Percentiles rank a stretch among this genome's conserved stretches.
Conservation (phyloP, 53 echinoderm and acorn worm genomes). For the Zoroaster sp. region DNA sequence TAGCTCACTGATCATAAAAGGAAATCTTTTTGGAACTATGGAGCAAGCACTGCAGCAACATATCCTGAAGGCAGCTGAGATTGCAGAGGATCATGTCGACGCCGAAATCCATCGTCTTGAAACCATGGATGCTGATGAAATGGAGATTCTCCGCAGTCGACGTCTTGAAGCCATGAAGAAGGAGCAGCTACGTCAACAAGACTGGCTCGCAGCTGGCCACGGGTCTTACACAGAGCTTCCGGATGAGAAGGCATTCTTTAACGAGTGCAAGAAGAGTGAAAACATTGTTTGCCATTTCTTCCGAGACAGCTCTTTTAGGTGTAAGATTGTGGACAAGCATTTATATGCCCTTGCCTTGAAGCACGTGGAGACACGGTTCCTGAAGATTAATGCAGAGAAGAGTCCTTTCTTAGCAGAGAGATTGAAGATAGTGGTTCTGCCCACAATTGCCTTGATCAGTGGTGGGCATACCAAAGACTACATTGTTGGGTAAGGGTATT, state of each 20-base stretch:
- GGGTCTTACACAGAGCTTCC: slow-evolving; percentile 92
- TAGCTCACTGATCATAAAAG: too few species aligned
- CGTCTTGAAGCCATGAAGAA: slow-evolving; percentile 85
- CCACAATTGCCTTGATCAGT: slow-evolving; percentile 87
- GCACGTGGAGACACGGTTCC: slow-evolving; percentile 92
- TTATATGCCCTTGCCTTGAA: slow-evolving; percentile 71
- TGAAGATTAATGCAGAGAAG: slow-evolving; percentile 97
- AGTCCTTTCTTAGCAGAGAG: slow-evolving; percentile 90
- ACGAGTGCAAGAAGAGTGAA: slow-evolving; percentile 93
- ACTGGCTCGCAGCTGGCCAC: slow-evolving; percentile 80
- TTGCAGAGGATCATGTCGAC: slow-evolving; percentile 89
- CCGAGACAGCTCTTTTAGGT: slow-evolving; percentile 86
- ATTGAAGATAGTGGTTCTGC: slow-evolving; percentile 76
- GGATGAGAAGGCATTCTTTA: slow-evolving; percentile 94
- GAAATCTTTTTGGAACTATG: too few species aligned
- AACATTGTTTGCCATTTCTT: slow-evolving; percentile 93
- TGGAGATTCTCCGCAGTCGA: slow-evolving; percentile 76
- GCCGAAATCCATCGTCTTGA: slow-evolving; percentile 86
- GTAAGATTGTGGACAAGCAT: slow-evolving; percentile 94
- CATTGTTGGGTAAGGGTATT: slow-evolving; percentile 85
- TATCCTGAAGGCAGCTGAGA: slow-evolving; percentile 78
- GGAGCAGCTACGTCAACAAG: slow-evolving; percentile 67
- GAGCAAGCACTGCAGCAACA: slow-evolving; percentile 86
- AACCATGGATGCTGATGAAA: slow-evolving; percentile 84
- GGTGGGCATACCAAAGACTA: slow-evolving; percentile 95